A percentile compares a stretch with the other conserved stretches of the same genome.
These are phyloP conservation scores for Meda fulgida DNA, from an alignment of 2,797 vertebrate genomes.

Conservation along the genomic window DNA sequence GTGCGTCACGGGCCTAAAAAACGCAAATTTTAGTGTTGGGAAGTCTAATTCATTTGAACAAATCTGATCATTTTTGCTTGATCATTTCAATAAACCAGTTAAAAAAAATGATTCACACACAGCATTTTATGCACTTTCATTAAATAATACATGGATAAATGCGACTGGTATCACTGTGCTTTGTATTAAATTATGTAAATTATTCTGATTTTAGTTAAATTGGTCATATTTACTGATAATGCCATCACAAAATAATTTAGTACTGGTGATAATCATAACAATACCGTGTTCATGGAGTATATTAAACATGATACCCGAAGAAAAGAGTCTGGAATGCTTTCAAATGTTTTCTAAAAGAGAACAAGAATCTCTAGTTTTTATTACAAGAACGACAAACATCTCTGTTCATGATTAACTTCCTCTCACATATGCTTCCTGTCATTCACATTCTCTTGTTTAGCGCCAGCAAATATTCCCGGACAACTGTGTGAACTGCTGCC, in stretches of 20 bases:
- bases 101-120: background rate
- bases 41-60: too few relatives aligned
- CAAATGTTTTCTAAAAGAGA: background rate
- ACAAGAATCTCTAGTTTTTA: conserved; percentile 58
- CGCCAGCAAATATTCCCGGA: conserved; percentile 68
- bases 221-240: background rate
- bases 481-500: conserved; percentile 73
- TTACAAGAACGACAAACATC: conserved; percentile 75
- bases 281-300: background rate
- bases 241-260: background rate
- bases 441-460: conserved; percentile 63
- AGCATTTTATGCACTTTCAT: background rate
- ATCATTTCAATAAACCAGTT: background rate
- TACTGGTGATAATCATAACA: background rate
- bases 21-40: too few relatives aligned
- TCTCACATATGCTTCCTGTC: conserved; percentile 77
- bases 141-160: background rate
- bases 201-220: background rate
- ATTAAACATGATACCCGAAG: background rate
- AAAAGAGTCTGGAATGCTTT: background rate
- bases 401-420: conserved; percentile 79
- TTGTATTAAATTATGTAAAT: background rate
- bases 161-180: background rate
- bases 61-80: too few relatives aligned
- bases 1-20: too few relatives aligned